phyloP scores from a whole-genome alignment of 2,888 invertebrate species.

The Drosophila kokeensis region DNA sequence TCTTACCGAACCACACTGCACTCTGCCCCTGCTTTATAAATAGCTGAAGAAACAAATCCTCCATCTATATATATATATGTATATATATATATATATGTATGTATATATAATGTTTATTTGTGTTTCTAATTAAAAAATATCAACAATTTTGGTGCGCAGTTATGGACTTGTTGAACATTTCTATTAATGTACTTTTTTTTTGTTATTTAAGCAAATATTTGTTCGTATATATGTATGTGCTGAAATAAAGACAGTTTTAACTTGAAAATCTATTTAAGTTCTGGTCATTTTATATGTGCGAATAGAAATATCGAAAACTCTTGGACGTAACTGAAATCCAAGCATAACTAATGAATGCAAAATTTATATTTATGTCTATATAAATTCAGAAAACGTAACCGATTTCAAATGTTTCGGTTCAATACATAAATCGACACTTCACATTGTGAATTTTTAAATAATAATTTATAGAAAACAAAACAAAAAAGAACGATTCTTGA shows the following conservation, averaged over 20 bases:
- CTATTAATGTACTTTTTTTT: neutral
- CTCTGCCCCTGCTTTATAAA: constrained; percentile 86
- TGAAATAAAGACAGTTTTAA: neutral
- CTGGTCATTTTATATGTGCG: neutral
- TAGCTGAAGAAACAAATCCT: constrained; percentile 22
- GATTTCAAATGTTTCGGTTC: neutral
- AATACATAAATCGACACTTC: neutral
- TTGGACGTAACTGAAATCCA: no score
- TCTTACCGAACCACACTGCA: constrained; percentile 89
- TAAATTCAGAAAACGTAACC: neutral
- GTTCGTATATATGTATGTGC: no score
- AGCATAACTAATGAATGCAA: neutral
- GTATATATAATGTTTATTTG: neutral
- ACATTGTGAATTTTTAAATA: neutral
- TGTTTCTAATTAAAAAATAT: neutral
- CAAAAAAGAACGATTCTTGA: neutral
- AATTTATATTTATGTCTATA: neutral
- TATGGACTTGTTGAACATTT: neutral
- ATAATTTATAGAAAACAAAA: neutral
- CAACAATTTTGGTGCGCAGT: neutral
- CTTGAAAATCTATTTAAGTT: neutral
- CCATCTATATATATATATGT: constrained; percentile 1
- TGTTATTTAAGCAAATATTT: no score
- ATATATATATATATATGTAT: neutral
- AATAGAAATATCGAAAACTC: neutral